Conservation (phyloP, 2,797 vertebrate species). For the Neosilurus mollespiculum region DNA sequence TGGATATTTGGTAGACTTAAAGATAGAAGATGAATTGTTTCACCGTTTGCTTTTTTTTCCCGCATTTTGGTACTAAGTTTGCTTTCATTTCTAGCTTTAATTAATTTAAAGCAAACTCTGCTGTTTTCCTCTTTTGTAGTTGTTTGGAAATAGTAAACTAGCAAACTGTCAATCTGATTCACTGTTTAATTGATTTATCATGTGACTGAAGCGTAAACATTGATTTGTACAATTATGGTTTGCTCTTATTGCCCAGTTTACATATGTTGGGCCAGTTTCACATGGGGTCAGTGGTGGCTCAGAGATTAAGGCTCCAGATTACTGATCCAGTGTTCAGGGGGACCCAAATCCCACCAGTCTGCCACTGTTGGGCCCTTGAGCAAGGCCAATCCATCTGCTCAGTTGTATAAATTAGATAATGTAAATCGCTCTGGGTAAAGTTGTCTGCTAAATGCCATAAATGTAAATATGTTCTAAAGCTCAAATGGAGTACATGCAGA, state of each 20-base stretch:
- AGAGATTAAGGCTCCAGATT: too few relatives aligned
- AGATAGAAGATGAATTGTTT: background rate
- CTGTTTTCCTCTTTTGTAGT: too few relatives aligned
- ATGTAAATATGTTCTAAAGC: background rate
- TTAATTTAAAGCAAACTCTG: background rate
- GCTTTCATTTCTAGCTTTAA: background rate
- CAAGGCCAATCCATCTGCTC: too few relatives aligned
- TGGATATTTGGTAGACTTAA: background rate
- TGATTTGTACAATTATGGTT: constrained; percentile 1
- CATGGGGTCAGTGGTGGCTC: too few relatives aligned
- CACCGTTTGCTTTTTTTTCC: background rate
- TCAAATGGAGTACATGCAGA: background rate
- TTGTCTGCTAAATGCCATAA: too few relatives aligned
- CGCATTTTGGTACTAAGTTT: background rate
- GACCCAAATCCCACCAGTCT: too few relatives aligned
- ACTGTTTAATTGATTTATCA: background rate
- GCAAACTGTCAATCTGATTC: background rate
- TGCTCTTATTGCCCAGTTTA: background rate
- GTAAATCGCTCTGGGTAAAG: too few relatives aligned
- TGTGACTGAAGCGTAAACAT: background rate
- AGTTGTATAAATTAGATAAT: too few relatives aligned
- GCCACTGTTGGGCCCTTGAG: too few relatives aligned
- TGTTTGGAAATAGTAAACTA: background rate
- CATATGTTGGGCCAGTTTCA: background rate
- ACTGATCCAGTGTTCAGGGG: too few relatives aligned